phyloP scores from a whole-genome alignment of 92 coral and sea anemone genomes.

The Porites evermanni region DNA sequence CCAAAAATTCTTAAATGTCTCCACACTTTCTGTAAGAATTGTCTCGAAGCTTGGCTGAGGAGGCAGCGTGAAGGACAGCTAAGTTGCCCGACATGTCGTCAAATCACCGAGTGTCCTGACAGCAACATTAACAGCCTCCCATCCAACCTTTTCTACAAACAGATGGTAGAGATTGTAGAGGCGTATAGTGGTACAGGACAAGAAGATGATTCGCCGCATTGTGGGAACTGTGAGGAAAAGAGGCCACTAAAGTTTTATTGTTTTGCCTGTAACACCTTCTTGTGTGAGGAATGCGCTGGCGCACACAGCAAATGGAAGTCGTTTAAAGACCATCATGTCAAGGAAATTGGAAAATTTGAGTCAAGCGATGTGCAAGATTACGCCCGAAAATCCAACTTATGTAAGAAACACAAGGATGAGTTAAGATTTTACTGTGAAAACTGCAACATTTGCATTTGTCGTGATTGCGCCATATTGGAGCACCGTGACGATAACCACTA shows the following conservation, averaged over 20 bases:
- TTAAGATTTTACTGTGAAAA: slow-evolving; percentile 36
- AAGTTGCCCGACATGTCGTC: slow-evolving; percentile 33
- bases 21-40: slow-evolving; percentile 28
- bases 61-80: slow-evolving; percentile 19
- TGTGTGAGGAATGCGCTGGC: slow-evolving; percentile 15
- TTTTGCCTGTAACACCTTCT: slow-evolving; percentile 6
- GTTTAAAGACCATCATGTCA: background rate
- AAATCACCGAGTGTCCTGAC: slow-evolving; percentile 14
- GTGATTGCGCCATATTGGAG: slow-evolving; percentile 58
- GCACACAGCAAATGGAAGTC: background rate
- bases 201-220: background rate
- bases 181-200: slow-evolving; percentile 7
- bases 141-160: slow-evolving; percentile 33
- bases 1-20: background rate
- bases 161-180: slow-evolving; percentile 17
- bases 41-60: slow-evolving; percentile 18
- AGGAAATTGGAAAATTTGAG: slow-evolving; percentile 28
- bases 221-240: slow-evolving; percentile 12
- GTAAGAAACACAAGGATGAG: slow-evolving; percentile 44
- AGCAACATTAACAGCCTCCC: slow-evolving; percentile 28
- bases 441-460: slow-evolving; percentile 50
- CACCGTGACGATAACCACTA: slow-evolving; percentile 40
- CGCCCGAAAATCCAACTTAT: slow-evolving; percentile 8
- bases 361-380: slow-evolving; percentile 25
- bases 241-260: slow-evolving; percentile 22